These are phyloP conservation scores for Phrynosoma platyrhinos DNA, from an alignment of 2,113 vertebrate species.

Conservation along the genomic window DNA sequence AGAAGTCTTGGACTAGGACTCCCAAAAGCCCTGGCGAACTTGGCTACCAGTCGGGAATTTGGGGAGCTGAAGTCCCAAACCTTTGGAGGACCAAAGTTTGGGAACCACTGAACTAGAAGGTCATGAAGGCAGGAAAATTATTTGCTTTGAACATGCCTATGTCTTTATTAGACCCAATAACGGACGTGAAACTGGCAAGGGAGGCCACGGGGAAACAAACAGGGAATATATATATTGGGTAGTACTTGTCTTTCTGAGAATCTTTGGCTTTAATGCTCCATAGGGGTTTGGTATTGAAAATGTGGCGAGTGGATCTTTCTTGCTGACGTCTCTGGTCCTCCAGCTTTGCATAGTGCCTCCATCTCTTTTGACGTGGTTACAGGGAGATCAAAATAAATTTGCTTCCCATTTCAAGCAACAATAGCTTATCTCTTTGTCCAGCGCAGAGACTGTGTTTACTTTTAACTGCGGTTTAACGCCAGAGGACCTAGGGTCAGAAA, in stretches of 20 bases:
- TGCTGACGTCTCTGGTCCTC: not conserved
- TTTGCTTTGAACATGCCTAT: no score
- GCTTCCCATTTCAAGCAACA: not conserved
- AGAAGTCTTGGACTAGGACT: no score
- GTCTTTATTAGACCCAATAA: not conserved
- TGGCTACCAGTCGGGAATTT: no score
- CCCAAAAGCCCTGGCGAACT: no score
- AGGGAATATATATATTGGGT: not conserved
- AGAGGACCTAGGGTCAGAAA: not conserved
- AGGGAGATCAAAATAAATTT: not conserved
- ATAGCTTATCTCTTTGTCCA: not conserved
- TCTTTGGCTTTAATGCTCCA: not conserved
- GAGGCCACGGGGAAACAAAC: not conserved
- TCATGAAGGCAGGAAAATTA: no score
- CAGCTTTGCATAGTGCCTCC: no score
- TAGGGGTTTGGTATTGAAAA: not conserved
- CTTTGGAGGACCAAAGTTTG: not conserved
- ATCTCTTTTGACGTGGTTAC: not conserved
- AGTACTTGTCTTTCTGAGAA: not conserved
- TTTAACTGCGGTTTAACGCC: no score
- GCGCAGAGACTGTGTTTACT: not conserved
- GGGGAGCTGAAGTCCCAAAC: no score
- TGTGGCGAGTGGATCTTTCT: not conserved
- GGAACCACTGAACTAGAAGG: no score
- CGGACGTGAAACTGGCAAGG: not conserved